Conservation (phyloP, 2,888 invertebrate species). For the Idaea biselata region DNA sequence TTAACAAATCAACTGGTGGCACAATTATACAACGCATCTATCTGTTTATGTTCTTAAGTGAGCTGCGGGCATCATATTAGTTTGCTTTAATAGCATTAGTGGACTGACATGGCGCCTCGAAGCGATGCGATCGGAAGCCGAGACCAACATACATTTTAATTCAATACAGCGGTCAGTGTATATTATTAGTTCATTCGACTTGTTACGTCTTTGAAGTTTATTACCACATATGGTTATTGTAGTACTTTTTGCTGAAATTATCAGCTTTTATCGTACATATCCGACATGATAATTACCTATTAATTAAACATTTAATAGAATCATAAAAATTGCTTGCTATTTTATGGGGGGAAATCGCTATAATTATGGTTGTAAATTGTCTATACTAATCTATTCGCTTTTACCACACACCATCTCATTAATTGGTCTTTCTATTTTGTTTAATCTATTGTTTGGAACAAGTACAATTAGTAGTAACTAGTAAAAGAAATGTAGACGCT, state of each 20-base stretch:
- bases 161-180: conserved; percentile 7
- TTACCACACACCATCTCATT: background rate
- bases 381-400: background rate
- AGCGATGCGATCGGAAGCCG: conserved; percentile 9
- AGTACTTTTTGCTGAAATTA: background rate
- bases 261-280: background rate
- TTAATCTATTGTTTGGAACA: too few species aligned
- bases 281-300: background rate
- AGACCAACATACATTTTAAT: conserved; percentile 7
- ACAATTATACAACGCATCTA: conserved; percentile 27
- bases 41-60: conserved; percentile 16
- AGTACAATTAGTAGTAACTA: too few species aligned
- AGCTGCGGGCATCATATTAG: conserved; percentile 29
- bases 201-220: background rate
- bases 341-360: background rate
- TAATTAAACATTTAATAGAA: background rate
- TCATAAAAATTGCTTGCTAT: background rate
- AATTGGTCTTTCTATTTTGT: background rate
- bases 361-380: conserved; percentile 2
- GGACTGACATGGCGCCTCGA: conserved; percentile 36
- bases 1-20: conserved; percentile 27
- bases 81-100: conserved; percentile 36
- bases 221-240: background rate
- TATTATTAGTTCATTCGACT: background rate
- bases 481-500: too few species aligned